Base-by-base conservation (phyloP, 2,797 vertebrate genomes). In the Esox lucius region DNA sequence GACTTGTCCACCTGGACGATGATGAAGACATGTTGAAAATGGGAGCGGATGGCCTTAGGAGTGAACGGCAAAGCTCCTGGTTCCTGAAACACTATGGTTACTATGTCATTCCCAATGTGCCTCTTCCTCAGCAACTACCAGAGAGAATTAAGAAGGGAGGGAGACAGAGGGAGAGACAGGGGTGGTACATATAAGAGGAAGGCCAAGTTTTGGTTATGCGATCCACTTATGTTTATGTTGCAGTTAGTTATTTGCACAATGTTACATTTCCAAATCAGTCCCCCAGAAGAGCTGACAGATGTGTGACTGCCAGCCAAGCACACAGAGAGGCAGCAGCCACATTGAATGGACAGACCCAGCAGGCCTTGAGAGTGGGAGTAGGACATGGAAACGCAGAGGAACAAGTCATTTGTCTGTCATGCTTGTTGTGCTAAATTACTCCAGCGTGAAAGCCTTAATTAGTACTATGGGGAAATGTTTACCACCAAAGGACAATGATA, bases 21-120 rank as follows among this genome's bases (percentile, higher is more conserved):
- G 67, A 98, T 95, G 88, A 98, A 98, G 70, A 98, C 94, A 0
- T 98, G 96, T 75, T 98, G 97, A 86, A 97, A 97, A 87, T 97
- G 97, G 0, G 97, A 98, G 61, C 97, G 96, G 80, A 98, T 97
- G 82, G 95, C 92, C 86, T 94, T 93, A 0, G 97, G 97, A 1
- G 95, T 97, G 88, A 98, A 98, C n/a, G 96, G 95, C 76, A 92
- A 87, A 0, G 96, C 96, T 8, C 95, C 96, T 0, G 96, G 95
- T 82, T 98, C 97, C 92, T 98, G 97, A 92, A 98, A 98, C 88
- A 98, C 93, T 81, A 98, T 95, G 24, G 96, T 98, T 83, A 98
- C 95, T 0, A 98, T 98, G 89, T 98, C 95, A 35, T 98, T 98
- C 68, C 97, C 97, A 1, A 98, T 97, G 87, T 98, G 97, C 24